phyloP scores from a whole-genome alignment of 2,113 vertebrate genomes.

The Picathartes gymnocephalus region DNA sequence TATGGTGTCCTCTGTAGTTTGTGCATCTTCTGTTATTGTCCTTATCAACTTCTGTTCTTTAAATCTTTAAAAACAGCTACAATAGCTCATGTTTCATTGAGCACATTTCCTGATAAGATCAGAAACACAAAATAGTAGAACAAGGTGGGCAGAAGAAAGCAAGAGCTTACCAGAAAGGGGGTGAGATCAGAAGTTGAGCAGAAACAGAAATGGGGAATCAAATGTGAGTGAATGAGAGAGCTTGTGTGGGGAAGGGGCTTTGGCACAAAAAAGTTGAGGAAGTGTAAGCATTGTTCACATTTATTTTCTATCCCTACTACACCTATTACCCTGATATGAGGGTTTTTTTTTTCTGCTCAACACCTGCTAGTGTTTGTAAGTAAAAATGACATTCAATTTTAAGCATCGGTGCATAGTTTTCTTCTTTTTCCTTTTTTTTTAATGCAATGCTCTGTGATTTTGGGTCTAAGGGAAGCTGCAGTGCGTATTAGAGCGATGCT shows the following conservation, averaged over 20 bases:
- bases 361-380: constrained; percentile 18
- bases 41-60: not conserved
- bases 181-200: not conserved
- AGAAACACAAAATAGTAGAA: not conserved
- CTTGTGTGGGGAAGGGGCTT: not conserved
- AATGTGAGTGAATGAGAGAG: not conserved
- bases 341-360: not conserved
- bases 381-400: constrained; percentile 60
- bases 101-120: not conserved
- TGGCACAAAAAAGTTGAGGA: not conserved
- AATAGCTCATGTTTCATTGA: not conserved
- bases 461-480: not conserved
- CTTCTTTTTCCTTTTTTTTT: not conserved
- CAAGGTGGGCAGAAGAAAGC: not conserved
- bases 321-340: not conserved
- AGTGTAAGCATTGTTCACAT: not conserved
- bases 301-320: not conserved
- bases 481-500: not conserved
- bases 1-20: not conserved
- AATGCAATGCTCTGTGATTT: constrained; percentile 8
- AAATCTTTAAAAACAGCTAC: not conserved
- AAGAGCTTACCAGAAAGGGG: not conserved
- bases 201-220: not conserved
- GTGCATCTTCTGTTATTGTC: not conserved
- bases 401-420: constrained; percentile 33